Conservation (phyloP, 1,140 invertebrate species). For the Hetaerina americana region DNA sequence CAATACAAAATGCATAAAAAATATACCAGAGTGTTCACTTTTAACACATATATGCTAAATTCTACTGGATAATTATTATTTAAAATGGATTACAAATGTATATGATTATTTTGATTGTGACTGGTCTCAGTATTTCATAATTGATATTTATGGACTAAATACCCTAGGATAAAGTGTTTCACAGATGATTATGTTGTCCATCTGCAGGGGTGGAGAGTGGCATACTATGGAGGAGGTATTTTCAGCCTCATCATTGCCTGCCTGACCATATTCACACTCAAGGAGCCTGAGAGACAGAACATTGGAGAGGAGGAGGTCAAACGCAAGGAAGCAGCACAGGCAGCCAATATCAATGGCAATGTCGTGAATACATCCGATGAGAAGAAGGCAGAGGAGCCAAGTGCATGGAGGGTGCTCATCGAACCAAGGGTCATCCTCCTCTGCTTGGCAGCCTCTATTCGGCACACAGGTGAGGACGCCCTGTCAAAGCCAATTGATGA, state of each 20-base stretch:
- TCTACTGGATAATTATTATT: no score
- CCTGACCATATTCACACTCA: constrained; percentile 59
- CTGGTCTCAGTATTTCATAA: no score
- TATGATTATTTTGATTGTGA: no score
- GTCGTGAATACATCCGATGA: background rate
- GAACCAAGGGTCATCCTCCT: constrained; percentile 68
- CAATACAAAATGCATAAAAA: no score
- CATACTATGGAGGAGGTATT: constrained; percentile 71
- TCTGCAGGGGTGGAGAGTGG: constrained; percentile 72
- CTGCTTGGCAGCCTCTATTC: constrained; percentile 73
- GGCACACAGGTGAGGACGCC: constrained; percentile 78
- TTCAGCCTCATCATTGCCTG: constrained; percentile 60
- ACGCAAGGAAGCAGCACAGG: no score
- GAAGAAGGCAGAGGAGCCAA: constrained; percentile 27
- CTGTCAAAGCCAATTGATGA: no score
- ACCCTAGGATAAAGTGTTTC: no score
- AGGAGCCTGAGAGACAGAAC: constrained; percentile 58
- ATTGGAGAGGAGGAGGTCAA: constrained; percentile 48
- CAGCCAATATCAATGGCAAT: constrained; percentile 3
- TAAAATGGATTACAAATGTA: no score
- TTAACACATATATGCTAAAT: no score
- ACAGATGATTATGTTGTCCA: no score
- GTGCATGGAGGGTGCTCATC: constrained; percentile 55
- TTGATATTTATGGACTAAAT: no score
- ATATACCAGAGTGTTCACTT: no score